phyloP scores from a whole-genome alignment of 2,888 invertebrate genomes.

The Neria commutata region DNA sequence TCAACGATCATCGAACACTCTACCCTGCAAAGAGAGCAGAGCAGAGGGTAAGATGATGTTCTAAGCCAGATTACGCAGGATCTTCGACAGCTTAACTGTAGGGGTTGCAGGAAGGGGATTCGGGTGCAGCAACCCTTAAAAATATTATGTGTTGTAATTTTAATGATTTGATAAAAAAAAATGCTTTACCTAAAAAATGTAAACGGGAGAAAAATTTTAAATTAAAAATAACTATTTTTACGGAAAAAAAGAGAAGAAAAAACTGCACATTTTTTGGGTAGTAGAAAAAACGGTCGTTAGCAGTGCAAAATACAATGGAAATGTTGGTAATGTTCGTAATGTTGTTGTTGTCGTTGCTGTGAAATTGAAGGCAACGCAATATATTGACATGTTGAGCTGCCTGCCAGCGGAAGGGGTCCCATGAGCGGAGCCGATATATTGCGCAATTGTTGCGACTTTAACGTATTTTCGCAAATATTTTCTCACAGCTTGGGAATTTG shows the following conservation, averaged over 20 bases:
- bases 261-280: not conserved
- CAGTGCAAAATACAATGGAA: too few species aligned
- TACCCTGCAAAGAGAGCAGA: not conserved
- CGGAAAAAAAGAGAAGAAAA: not conserved
- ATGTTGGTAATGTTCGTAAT: too few species aligned
- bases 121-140: slow-evolving; percentile 1
- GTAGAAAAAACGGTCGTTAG: too few species aligned
- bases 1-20: too few species aligned
- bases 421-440: not conserved
- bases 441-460: slow-evolving; percentile 12
- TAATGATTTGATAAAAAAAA: slow-evolving; percentile 7
- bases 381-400: not conserved
- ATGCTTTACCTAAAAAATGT: slow-evolving; percentile 30
- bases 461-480: slow-evolving; percentile 29
- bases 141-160: not conserved
- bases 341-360: too few species aligned
- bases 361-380: not conserved
- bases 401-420: not conserved
- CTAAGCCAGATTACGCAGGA: slow-evolving; percentile 34
- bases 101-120: not conserved
- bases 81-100: slow-evolving; percentile 33
- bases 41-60: not conserved
- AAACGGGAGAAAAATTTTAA: not conserved
- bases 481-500: slow-evolving; percentile 25
- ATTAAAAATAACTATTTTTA: not conserved